Evolutionary conservation across 2,797 vertebrate genomes (phyloP), one percentile per base, ranked within the genome.

Genomic region (Caiman crocodilus): DNA sequence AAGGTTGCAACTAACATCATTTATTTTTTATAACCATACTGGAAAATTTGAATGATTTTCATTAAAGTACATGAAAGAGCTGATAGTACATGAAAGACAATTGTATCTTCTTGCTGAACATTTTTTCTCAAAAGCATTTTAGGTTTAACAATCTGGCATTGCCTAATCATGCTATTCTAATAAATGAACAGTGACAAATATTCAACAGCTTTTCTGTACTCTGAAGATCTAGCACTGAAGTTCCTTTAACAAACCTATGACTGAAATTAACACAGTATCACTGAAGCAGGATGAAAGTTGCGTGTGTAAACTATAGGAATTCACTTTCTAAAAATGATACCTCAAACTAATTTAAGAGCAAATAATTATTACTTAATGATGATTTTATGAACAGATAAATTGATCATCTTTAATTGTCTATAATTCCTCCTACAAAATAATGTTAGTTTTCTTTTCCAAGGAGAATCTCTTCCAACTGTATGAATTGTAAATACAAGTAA

Each of bases 401-500:
- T 88, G 3, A 6, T 76, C 55, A 30, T 61, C 26, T 82, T 85
- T 21, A 13, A 93, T 79, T 95, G 90, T 95, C 11, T 50, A 95
- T 85, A 86, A 92, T 55, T 50, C 4, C 30, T 85, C 32, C 76
- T 42, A 64, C 5, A 76, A 69, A n/a, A 55, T 23, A 79, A 63
- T 71, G 60, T 67, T 88, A 7, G 50, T 74, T 50, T 57, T 76
- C 60, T 87, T 83, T 63, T 7, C 79, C 73, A 94, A 93, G 78
- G 17, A 76, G 77, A 92, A 55, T n/a, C 91, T n/a, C 88, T 96
- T 96, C 95, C 76, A 94, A 92, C 87, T 90, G n/a, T 60, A 61
- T 25, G 75, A 17, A 92, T 80, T 42, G 85, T 4, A 73, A 76
- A 89, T 87, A 85, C 79, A 69, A 91, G 17, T 12, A 57, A 8